These are phyloP conservation scores for Neuroscelio doddi DNA, from an alignment of 2,888 invertebrate genomes.

Conservation along the genomic window DNA sequence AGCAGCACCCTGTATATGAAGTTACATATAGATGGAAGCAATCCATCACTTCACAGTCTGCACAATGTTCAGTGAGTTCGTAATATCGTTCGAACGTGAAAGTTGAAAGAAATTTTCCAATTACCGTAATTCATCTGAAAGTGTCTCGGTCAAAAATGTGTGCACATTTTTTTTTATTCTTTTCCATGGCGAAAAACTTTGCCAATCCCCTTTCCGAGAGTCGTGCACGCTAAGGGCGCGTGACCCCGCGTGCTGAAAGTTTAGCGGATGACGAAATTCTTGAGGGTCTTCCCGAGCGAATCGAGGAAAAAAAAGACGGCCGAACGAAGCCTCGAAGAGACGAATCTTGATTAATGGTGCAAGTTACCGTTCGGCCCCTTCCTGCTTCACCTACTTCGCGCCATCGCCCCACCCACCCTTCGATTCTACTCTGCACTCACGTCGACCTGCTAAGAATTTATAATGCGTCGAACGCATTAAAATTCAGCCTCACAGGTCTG, in stretches of 20 bases:
- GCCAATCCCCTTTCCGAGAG: too few species aligned
- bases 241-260: neutral
- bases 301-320: conserved; percentile 24
- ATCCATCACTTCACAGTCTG: too few species aligned
- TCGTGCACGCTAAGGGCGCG: neutral
- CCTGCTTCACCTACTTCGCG: conserved; percentile 25
- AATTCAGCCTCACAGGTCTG: conserved; percentile 59
- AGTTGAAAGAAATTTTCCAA: conserved; percentile 5
- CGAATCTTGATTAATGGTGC: conserved; percentile 70
- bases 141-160: conserved; percentile 4
- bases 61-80: neutral
- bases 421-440: conserved; percentile 29
- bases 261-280: conserved; percentile 9
- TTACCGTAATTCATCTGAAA: conserved; percentile 4
- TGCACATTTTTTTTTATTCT: neutral
- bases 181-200: neutral
- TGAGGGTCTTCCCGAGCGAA: conserved; percentile 18
- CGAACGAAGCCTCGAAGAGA: conserved; percentile 53
- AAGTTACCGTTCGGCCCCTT: conserved; percentile 57
- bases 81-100: conserved; percentile 1
- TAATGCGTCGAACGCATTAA: conserved; percentile 64
- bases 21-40: too few species aligned
- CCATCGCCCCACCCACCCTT: conserved; percentile 16
- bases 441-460: conserved; percentile 60
- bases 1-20: too few species aligned